phyloP scores from a whole-genome alignment of 2,797 vertebrate genomes.

The Myiotriccus ornatus region DNA sequence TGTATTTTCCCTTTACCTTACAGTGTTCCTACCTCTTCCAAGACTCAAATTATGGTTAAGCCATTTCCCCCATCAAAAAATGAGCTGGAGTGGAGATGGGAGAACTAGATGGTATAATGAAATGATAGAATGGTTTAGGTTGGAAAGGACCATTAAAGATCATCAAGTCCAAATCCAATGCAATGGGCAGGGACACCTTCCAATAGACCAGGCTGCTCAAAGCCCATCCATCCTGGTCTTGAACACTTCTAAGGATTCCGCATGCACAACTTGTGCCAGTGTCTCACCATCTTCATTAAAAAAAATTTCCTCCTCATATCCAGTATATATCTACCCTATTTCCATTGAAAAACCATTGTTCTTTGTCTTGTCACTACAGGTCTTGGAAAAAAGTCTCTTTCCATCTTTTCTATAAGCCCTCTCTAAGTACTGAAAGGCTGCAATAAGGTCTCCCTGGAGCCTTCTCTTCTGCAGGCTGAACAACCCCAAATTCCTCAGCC shows the following conservation, averaged over 20 bases:
- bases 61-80: neutral
- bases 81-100: neutral
- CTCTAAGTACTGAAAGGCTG: neutral
- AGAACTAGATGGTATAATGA: neutral
- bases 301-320: neutral
- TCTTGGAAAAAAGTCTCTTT: neutral
- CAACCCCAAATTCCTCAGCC: neutral
- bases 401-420: neutral
- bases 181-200: accelerated
- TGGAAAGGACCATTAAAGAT: neutral
- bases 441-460: neutral
- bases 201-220: neutral
- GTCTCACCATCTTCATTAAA: neutral
- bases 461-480: neutral
- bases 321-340: neutral
- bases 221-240: neutral
- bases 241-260: neutral
- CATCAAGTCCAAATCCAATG: neutral
- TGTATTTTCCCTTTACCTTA: neutral
- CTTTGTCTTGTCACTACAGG: neutral
- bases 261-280: neutral
- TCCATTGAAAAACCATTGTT: neutral
- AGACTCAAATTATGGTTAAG: neutral
- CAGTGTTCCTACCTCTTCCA: neutral
- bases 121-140: neutral